Conservation (phyloP, 2,888 invertebrate species). For the Carpatolechia fugitivella region DNA sequence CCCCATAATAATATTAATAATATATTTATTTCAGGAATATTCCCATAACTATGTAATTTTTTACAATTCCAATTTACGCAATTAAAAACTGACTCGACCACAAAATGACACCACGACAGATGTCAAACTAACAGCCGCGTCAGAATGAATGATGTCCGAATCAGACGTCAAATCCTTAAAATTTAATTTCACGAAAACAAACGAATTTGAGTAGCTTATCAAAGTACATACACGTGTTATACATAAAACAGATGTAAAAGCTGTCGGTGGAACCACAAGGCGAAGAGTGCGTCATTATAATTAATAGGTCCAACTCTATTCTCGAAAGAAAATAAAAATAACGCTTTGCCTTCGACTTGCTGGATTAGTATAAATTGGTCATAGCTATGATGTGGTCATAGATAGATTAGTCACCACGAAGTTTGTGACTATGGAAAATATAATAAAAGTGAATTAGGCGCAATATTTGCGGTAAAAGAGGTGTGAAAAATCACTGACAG, state of each 20-base stretch:
- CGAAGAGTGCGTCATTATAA: conserved; percentile 69
- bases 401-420: no score
- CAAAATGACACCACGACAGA: no score
- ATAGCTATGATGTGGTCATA: neutral
- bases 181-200: neutral
- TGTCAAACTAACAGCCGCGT: neutral
- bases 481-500: no score
- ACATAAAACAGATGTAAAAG: conserved; percentile 54
- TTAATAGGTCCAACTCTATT: conserved; percentile 71
- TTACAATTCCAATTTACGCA: no score
- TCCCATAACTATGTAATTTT: no score
- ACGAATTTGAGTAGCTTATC: conserved; percentile 27
- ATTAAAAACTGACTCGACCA: no score
- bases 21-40: no score
- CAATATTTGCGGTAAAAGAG: no score
- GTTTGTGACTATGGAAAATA: no score
- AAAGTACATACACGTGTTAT: conserved; percentile 27
- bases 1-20: no score
- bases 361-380: conserved; percentile 1
- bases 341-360: conserved; percentile 48
- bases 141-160: neutral
- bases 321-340: conserved; percentile 75
- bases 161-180: neutral
- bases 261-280: conserved; percentile 40
- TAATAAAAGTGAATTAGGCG: no score